Percentiles rank a stretch among this genome's conserved stretches.
Evolutionary conservation across 2,888 invertebrate genomes (phyloP).

Genomic region (Reticulitermes lucifugus): DNA sequence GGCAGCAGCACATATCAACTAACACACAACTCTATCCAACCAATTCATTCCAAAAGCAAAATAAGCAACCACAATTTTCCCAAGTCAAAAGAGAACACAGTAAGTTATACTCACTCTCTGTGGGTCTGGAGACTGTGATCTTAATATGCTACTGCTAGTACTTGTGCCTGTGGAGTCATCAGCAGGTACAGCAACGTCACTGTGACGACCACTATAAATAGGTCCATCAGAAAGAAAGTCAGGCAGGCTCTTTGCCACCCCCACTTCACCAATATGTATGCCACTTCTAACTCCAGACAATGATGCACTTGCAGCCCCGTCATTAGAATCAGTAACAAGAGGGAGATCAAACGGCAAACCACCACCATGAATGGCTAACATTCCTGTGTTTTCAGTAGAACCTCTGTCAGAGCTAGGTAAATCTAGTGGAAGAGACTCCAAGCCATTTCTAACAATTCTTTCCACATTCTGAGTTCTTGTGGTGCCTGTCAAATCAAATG

Average conservation of each 20-base stretch:
- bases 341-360: conserved; percentile 52
- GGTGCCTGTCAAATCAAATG: conserved; percentile 47
- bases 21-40: no score
- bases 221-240: conserved; percentile 81
- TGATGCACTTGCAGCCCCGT: conserved; percentile 21
- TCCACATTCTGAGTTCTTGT: conserved; percentile 20
- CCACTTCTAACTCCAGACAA: conserved; percentile 30
- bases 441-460: conserved; percentile 36
- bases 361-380: conserved; percentile 18
- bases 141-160: conserved; percentile 21
- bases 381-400: conserved; percentile 4
- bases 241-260: conserved; percentile 71
- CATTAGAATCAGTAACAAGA: conserved; percentile 42
- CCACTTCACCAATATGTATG: conserved; percentile 47
- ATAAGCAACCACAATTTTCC: no score
- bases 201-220: conserved; percentile 62
- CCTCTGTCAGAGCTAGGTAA: conserved; percentile 42
- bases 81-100: no score
- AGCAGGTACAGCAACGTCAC: not conserved
- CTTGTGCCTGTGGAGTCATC: not conserved
- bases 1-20: no score
- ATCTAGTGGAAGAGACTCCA: conserved; percentile 47
- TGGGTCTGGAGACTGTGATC: conserved; percentile 35
- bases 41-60: no score
- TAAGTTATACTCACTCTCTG: conserved; percentile 7